A percentile compares a stretch with the other conserved stretches of the same genome.
Evolutionary conservation across 2,888 invertebrate genomes (phyloP).

Genomic region (Octodonta nipae): DNA sequence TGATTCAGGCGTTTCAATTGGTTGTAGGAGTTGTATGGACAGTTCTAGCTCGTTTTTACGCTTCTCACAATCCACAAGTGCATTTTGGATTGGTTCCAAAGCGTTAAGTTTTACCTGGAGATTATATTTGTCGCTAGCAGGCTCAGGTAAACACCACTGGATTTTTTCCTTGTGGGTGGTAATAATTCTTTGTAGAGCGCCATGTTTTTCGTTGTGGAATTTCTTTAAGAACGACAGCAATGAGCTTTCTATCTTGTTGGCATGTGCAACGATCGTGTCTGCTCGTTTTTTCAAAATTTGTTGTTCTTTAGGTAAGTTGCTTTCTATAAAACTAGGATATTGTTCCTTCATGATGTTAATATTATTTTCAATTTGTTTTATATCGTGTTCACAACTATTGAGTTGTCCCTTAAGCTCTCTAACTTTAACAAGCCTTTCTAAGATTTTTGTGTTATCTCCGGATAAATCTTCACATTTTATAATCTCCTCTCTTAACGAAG

Average conservation of each 20-base stretch:
- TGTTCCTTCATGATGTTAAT: conserved; percentile 57
- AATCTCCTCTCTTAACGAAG: conserved; percentile 66
- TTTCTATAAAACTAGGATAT: conserved; percentile 67
- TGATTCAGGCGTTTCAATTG: conserved; percentile 60
- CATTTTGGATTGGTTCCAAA: conserved; percentile 58
- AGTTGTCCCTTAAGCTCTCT: conserved; percentile 59
- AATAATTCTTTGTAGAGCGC: conserved; percentile 67
- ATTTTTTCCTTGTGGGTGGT: conserved; percentile 75
- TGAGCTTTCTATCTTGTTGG: conserved; percentile 68
- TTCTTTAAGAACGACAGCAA: conserved; percentile 73
- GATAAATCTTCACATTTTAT: conserved; percentile 81
- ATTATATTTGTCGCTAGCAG: conserved; percentile 80
- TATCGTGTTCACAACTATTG: conserved; percentile 50
- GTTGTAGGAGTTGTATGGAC: conserved; percentile 55
- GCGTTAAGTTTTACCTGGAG: conserved; percentile 80
- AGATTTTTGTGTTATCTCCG: conserved; percentile 72
- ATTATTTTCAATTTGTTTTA: conserved; percentile 54
- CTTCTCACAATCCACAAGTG: conserved; percentile 55
- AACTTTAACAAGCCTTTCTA: conserved; percentile 63
- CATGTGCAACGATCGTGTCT: conserved; percentile 63
- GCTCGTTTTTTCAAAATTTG: conserved; percentile 72
- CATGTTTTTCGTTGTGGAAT: conserved; percentile 71
- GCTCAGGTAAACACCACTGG: conserved; percentile 80
- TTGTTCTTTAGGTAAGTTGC: conserved; percentile 67
- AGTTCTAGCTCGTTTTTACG: conserved; percentile 55